phyloP scores from a whole-genome alignment of 2,888 invertebrate genomes.

The Dynastes tityus region DNA sequence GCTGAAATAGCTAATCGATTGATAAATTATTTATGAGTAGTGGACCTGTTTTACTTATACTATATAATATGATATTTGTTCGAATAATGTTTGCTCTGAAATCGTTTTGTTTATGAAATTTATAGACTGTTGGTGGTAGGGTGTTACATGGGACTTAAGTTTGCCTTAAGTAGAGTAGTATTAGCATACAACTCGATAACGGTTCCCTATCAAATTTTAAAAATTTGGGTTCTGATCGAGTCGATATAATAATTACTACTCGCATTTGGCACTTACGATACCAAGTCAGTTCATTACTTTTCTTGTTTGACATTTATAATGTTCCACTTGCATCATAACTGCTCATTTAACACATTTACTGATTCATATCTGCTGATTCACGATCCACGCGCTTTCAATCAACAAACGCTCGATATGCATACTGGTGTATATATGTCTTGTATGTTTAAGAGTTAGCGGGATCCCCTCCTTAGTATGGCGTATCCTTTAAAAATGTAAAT shows the following conservation, averaged over 20 bases:
- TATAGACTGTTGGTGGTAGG: no score
- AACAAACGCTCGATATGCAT: slow-evolving; percentile 36
- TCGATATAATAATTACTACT: not conserved
- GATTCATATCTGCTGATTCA: slow-evolving; percentile 47
- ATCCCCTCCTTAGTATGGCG: not conserved
- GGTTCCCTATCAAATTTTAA: no score
- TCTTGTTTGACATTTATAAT: slow-evolving; percentile 39
- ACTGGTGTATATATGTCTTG: slow-evolving; percentile 1
- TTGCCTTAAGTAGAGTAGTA: no score
- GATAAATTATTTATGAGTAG: no score
- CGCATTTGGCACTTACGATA: slow-evolving; percentile 1
- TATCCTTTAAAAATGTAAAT: slow-evolving; percentile 45
- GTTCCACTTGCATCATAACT: slow-evolving; percentile 42
- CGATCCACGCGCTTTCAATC: slow-evolving; percentile 40
- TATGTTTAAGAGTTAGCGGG: slow-evolving; percentile 9
- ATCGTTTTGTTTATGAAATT: no score
- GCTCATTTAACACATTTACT: slow-evolving; percentile 44
- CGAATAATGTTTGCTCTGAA: no score
- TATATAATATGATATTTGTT: no score
- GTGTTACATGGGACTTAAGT: no score
- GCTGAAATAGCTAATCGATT: no score
- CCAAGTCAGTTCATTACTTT: slow-evolving; percentile 22
- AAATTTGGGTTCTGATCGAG: not conserved
- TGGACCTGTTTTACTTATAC: no score
- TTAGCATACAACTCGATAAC: no score